phyloP scores from a whole-genome alignment of 2,797 vertebrate species.

The Nasua narica region DNA sequence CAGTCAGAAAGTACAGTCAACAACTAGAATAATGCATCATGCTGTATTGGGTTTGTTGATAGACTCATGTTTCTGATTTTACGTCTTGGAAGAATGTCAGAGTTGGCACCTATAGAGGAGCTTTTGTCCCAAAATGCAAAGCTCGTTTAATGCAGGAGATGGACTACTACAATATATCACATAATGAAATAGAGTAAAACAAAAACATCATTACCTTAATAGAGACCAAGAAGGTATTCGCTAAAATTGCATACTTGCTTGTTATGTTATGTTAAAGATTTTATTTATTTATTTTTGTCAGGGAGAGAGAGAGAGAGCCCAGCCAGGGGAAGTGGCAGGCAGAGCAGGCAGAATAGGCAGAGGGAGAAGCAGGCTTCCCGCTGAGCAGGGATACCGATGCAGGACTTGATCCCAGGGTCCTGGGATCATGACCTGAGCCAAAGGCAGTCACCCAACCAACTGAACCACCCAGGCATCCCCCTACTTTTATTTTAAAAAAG shows the following conservation, averaged over 20 bases:
- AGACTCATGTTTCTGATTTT: background rate
- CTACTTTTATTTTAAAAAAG: background rate
- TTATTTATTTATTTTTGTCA: no score
- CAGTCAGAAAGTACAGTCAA: background rate
- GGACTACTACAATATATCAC: background rate
- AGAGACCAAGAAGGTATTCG: background rate
- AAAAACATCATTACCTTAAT: background rate
- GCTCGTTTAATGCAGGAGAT: background rate
- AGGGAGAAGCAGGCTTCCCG: no score
- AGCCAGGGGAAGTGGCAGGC: no score
- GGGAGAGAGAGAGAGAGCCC: no score
- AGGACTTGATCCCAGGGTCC: no score
- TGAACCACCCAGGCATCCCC: no score
- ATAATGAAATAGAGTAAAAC: background rate
- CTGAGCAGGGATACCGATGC: no score
- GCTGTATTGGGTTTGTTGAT: background rate
- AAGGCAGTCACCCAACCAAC: no score
- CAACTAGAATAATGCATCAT: background rate
- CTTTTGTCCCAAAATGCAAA: background rate
- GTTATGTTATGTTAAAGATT: no score
- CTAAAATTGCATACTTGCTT: background rate
- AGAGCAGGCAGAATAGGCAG: no score
- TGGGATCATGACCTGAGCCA: no score
- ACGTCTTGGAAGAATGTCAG: background rate
- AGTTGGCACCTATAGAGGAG: background rate